Conservation (phyloP, 2,888 invertebrate genomes). For the Chesias legatella region DNA sequence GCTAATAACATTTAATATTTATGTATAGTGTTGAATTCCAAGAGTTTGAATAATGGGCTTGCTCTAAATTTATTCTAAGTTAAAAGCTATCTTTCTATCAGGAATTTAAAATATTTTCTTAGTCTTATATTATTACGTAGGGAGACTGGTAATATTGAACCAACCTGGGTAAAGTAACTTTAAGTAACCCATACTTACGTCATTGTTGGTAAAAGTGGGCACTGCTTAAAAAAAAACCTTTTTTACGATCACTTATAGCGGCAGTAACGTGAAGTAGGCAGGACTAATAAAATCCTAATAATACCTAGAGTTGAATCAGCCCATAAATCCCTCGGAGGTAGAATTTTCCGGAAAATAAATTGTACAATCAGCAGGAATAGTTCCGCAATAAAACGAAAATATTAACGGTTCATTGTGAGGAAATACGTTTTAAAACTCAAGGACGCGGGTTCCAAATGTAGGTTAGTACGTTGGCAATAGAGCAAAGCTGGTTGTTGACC, state of each 20-base stretch:
- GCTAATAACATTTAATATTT: background rate
- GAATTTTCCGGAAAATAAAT: constrained; percentile 8
- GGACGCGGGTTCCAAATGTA: constrained; percentile 16
- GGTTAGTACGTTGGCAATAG: constrained; percentile 9
- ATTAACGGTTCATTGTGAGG: constrained; percentile 12
- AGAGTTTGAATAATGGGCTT: too few species aligned
- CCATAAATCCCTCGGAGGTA: constrained; percentile 4
- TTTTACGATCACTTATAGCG: too few species aligned
- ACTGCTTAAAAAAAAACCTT: too few species aligned
- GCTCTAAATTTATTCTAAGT: too few species aligned
- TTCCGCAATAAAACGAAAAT: constrained; percentile 15
- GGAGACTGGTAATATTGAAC: too few species aligned
- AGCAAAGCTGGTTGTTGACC: too few species aligned
- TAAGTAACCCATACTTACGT: background rate
- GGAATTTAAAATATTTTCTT: too few species aligned
- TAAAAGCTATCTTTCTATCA: too few species aligned
- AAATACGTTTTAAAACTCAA: constrained; percentile 20
- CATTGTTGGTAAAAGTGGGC: too few species aligned
- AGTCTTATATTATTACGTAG: too few species aligned
- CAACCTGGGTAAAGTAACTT: background rate
- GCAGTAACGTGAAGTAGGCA: too few species aligned
- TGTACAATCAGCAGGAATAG: constrained; percentile 14
- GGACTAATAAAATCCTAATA: background rate
- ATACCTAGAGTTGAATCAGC: background rate
- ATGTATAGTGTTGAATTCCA: too few species aligned